Percentiles rank a stretch among this genome's conserved stretches.
phyloP scores from a whole-genome alignment of 2,797 vertebrate genomes.

The Parauchenoglanis punctatus region DNA sequence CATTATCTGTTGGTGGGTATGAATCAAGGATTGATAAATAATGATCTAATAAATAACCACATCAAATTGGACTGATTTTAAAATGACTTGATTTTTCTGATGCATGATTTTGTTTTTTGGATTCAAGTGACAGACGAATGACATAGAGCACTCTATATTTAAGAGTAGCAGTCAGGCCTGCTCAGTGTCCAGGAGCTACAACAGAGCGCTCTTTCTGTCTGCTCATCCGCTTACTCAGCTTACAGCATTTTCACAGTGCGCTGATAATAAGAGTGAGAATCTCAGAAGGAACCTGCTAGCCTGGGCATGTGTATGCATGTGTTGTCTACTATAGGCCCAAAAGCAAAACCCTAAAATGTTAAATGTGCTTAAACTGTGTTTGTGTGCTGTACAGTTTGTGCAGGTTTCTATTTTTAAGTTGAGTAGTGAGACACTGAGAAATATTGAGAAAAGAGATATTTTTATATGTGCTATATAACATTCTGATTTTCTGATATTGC shows the following conservation, averaged over 20 bases:
- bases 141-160: neutral
- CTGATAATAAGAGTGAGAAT: constrained; percentile 58
- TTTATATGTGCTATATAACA: neutral
- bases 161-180: neutral
- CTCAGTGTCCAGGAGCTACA: constrained; percentile 11
- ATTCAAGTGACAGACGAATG: neutral
- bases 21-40: constrained; percentile 4
- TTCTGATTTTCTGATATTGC: neutral
- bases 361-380: neutral
- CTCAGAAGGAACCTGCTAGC: constrained; percentile 41
- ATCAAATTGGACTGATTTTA: neutral
- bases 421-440: no score
- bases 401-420: neutral
- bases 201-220: constrained; percentile 40
- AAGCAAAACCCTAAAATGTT: neutral
- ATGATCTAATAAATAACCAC: neutral
- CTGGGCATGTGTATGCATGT: constrained; percentile 25
- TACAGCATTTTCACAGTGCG: constrained; percentile 50
- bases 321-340: neutral
- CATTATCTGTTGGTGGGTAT: constrained; percentile 1
- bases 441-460: neutral
- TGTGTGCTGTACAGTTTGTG: neutral
- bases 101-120: neutral
- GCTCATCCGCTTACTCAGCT: constrained; percentile 44
- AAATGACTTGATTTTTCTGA: neutral